Percentiles rank a stretch among this genome's conserved stretches.
These are phyloP conservation scores for Brassicogethes aeneus DNA, from an alignment of 2,888 invertebrate species.

Conservation along the genomic window DNA sequence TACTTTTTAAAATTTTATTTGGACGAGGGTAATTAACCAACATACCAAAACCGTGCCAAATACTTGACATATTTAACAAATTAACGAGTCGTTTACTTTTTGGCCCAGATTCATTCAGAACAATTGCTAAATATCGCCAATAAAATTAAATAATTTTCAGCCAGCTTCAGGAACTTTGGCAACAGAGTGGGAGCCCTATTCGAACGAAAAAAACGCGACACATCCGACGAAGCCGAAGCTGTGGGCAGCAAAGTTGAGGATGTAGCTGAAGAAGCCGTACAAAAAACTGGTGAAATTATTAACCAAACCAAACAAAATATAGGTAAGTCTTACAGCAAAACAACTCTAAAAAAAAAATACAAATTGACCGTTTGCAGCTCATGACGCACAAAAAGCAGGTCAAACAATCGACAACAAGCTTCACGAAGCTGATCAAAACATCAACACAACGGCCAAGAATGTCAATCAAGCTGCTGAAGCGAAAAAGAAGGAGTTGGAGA, in stretches of 20 bases:
- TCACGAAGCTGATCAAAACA: slow-evolving; percentile 44
- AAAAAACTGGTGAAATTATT: slow-evolving; percentile 51
- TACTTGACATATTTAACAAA: no score
- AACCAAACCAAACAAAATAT: slow-evolving; percentile 47
- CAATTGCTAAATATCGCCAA: no score
- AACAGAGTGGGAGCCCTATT: slow-evolving; percentile 63
- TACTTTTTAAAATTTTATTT: no score
- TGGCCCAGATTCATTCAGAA: no score
- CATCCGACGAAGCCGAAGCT: slow-evolving; percentile 53
- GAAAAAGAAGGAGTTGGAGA: slow-evolving; percentile 44
- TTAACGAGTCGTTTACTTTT: no score
- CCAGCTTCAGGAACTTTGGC: slow-evolving; percentile 62
- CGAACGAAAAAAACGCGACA: slow-evolving; percentile 63
- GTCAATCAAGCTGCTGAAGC: slow-evolving; percentile 30
- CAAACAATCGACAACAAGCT: slow-evolving; percentile 13
- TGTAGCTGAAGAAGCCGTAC: slow-evolving; percentile 51
- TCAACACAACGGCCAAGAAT: slow-evolving; percentile 14
- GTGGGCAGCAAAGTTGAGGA: slow-evolving; percentile 38
- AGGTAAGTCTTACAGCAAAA: no score
- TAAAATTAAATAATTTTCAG: slow-evolving; percentile 42
- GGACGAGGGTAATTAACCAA: no score
- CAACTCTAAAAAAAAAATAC: no score
- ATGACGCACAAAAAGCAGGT: no score
- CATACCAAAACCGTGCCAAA: no score
- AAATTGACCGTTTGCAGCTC: no score